A percentile compares a stretch with the other conserved stretches of the same genome.
phyloP scores from a whole-genome alignment of 2,888 invertebrate genomes.

The Amphiduros pacificus region DNA sequence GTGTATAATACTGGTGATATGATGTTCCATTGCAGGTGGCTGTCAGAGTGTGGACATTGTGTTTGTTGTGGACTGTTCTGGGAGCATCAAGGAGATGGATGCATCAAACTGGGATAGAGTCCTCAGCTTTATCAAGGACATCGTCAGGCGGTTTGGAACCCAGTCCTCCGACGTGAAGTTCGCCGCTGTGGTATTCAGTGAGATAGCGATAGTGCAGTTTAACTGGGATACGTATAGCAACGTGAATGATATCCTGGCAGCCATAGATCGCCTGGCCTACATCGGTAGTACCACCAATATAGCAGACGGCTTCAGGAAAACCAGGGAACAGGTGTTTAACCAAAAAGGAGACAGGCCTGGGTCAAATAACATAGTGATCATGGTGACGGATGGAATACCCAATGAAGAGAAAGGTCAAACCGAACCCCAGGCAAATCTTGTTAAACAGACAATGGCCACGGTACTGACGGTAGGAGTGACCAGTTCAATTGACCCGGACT shows the following conservation, averaged over 20 bases:
- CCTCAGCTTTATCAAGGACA: not conserved
- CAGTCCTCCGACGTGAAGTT: not conserved
- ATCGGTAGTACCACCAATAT: not conserved
- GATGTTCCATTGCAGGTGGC: not conserved
- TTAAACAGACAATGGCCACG: no score
- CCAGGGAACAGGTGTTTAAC: not conserved
- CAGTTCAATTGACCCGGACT: not conserved
- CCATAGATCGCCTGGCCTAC: not conserved
- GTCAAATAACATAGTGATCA: not conserved
- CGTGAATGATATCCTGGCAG: not conserved
- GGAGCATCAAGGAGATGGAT: not conserved
- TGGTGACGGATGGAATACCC: not conserved
- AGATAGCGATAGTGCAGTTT: not conserved
- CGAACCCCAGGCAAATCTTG: not conserved
- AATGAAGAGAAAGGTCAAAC: not conserved
- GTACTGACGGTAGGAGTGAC: no score
- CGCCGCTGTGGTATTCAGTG: not conserved
- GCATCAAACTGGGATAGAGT: not conserved
- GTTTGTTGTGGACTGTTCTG: not conserved
- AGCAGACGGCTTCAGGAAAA: not conserved
- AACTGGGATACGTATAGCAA: not conserved
- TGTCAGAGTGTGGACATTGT: not conserved
- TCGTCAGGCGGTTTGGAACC: not conserved
- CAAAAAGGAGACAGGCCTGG: no score
- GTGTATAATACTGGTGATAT: no score